Base-by-base conservation (phyloP, 2,797 vertebrate genomes). In the Synaphobranchus kaupii region DNA sequence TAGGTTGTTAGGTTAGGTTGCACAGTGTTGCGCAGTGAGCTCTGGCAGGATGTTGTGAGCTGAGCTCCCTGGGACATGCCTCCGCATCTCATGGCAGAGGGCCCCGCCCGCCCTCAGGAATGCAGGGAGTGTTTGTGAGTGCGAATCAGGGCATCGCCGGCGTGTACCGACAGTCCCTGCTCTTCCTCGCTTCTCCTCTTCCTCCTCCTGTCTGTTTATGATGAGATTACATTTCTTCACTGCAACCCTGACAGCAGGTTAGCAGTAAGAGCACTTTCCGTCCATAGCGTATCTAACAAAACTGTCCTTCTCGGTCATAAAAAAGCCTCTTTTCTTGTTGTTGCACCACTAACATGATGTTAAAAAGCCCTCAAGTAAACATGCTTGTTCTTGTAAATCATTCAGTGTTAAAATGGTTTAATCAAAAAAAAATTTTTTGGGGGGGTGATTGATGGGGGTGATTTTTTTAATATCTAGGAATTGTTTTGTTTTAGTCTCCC, bases 101-200 rank as follows among this genome's bases (percentile, higher is more conserved):
- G 5, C 60, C 60, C 68, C 68, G 15, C 39, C 31, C 73, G 1
- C 73, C 44, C 76, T 80, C 76, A 48, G 44, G 76, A 80, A 80
- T 80, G 17, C 76, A 48, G 76, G 76, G 73, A 76, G 73, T 39
- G 73, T 76, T 76, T 76, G n/a, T 44, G 73, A 48, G 76, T 48
- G 76, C 76, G 22, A 48, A 20, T 80, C 76, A 48, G 76, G 76
- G 76, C 76, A 80, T 25, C 76, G 17, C 20, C 6, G 44, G 6
- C 76, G 22, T 80, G 76, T n/a, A 25, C 76, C 44, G 9, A 12
- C 76, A 80, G 44, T n/a, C 76, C 76, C 44, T 80, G 22, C 76
- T 80, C 76, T 12, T 80, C 34, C 76, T 48, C 44, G 4, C 17
- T 48, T 6, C 76, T 44, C 71, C 31, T 76, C 31, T 20, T 48